Conservation (phyloP, 1,140 invertebrate species). For the Idris sp. region DNA sequence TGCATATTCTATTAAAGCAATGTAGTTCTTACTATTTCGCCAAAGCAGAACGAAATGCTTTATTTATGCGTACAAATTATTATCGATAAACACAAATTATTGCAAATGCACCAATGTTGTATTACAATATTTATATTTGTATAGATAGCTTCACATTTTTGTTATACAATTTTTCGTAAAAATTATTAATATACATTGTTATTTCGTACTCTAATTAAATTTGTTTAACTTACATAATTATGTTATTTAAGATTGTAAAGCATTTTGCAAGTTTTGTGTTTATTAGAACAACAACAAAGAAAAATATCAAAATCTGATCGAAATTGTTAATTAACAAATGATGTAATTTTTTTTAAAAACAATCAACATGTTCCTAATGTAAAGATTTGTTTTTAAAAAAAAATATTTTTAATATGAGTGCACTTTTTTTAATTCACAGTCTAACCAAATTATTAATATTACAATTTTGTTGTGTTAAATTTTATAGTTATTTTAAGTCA, state of each 20-base stretch:
- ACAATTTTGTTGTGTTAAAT: no score
- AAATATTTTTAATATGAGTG: no score
- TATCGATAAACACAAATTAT: constrained; percentile 50
- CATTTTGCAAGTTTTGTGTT: constrained; percentile 31
- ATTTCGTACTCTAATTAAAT: constrained; percentile 9
- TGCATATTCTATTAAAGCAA: constrained; percentile 37
- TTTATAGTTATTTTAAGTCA: not conserved
- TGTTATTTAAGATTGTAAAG: no score
- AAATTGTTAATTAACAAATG: constrained; percentile 36
- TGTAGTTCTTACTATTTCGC: constrained; percentile 45
- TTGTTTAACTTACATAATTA: no score
- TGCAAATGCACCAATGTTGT: constrained; percentile 23
- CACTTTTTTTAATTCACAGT: no score
- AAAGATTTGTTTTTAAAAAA: not conserved
- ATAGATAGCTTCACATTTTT: no score
- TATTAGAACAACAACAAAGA: constrained; percentile 27
- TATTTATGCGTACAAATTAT: constrained; percentile 43
- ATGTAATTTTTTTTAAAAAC: constrained; percentile 15
- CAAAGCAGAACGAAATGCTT: constrained; percentile 48
- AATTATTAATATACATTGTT: no score
- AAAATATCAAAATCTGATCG: constrained; percentile 13
- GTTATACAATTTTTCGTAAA: no score
- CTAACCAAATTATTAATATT: no score
- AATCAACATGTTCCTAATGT: constrained; percentile 52
- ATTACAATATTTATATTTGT: no score